These are phyloP conservation scores for Amblyjoppa proteus DNA, from an alignment of 2,888 invertebrate species.

Conservation along the genomic window DNA sequence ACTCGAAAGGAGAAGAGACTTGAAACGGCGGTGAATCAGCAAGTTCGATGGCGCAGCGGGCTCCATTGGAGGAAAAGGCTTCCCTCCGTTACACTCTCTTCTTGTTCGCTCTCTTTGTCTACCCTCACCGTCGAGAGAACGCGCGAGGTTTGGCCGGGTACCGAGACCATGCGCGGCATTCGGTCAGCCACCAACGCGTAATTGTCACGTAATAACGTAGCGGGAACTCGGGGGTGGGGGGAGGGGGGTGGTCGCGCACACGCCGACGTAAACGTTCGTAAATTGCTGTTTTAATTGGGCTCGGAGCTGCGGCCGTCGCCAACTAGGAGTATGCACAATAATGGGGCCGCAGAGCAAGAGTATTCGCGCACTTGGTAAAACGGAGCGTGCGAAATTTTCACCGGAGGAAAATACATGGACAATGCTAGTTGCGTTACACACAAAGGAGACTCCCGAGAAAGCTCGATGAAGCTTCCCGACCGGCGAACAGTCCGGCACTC, in stretches of 20 bases:
- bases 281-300: constrained; percentile 75
- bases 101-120: no score
- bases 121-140: not conserved
- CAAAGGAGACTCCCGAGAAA: constrained; percentile 32
- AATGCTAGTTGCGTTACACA: constrained; percentile 40
- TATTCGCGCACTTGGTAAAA: constrained; percentile 31
- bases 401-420: constrained; percentile 49
- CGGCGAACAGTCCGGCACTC: not conserved
- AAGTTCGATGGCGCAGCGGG: constrained; percentile 8
- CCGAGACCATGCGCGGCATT: constrained; percentile 35
- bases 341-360: constrained; percentile 41
- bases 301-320: constrained; percentile 31
- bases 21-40: not conserved
- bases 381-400: constrained; percentile 32
- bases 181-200: constrained; percentile 62
- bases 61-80: constrained; percentile 3
- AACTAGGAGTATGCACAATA: constrained; percentile 57
- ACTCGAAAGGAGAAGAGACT: not conserved
- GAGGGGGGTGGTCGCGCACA: constrained; percentile 33
- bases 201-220: constrained; percentile 72
- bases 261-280: constrained; percentile 69
- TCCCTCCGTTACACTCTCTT: not conserved
- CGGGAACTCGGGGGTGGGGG: not conserved
- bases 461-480: not conserved
- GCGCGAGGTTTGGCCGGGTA: constrained; percentile 42